Conservation (phyloP, 2,113 vertebrate species). For the Mus pahari region DNA sequence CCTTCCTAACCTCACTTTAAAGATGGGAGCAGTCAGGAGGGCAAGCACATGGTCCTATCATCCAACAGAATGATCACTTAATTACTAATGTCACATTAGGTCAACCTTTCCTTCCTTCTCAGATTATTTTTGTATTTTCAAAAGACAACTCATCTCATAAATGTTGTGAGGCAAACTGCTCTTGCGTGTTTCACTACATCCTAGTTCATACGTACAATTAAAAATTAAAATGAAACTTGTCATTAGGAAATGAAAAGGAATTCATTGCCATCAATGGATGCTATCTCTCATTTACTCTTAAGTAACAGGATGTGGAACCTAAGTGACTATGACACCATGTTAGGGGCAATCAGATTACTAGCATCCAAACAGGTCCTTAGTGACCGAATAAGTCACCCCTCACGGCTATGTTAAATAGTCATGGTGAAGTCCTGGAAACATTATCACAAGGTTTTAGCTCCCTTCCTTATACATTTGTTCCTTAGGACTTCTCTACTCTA, state of each 20-base stretch:
- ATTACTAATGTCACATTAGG: not conserved
- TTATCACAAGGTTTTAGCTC: not conserved
- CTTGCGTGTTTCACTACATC: not conserved
- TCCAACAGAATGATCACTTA: not conserved
- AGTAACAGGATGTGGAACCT: not conserved
- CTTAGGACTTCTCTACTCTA: not conserved
- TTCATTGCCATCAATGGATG: not conserved
- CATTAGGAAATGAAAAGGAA: constrained; percentile 30
- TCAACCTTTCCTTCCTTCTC: not conserved
- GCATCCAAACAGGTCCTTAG: not conserved
- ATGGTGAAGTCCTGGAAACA: not conserved
- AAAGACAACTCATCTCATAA: not conserved
- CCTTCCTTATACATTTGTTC: not conserved
- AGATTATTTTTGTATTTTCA: not conserved
- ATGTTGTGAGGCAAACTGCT: not conserved
- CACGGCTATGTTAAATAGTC: not conserved
- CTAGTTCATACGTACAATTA: constrained; percentile 27
- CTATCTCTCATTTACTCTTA: not conserved
- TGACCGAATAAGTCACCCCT: not conserved
- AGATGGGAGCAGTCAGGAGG: not conserved
- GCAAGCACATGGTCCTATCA: not conserved
- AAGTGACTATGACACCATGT: not conserved
- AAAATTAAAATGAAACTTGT: constrained; percentile 51
- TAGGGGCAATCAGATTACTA: not conserved
- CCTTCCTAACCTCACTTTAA: not conserved